Evolutionary conservation across 2,797 vertebrate genomes (phyloP).

Genomic region (Bothrops alternatus): DNA sequence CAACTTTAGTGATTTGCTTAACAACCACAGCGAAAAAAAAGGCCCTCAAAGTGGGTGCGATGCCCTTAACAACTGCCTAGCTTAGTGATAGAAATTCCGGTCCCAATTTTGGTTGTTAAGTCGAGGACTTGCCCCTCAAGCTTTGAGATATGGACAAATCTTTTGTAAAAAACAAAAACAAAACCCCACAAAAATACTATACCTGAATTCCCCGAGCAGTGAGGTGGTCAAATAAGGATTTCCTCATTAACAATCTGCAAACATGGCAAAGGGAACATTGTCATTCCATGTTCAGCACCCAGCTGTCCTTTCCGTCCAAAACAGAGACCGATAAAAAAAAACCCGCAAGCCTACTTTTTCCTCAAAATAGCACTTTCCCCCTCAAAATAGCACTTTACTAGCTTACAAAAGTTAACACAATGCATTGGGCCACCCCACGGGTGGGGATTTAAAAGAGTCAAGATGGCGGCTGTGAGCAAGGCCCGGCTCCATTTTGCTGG

Average conservation of each 20-base stretch:
- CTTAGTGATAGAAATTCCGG: no score
- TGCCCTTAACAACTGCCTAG: no score
- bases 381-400: not conserved
- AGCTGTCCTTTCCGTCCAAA: not conserved
- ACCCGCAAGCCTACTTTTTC: accelerated
- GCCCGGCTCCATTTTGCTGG: not conserved
- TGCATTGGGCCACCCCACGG: no score
- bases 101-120: not conserved
- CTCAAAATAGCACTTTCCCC: not conserved
- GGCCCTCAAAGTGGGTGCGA: no score
- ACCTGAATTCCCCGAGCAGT: conserved; percentile 96
- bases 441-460: not conserved
- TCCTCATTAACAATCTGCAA: conserved; percentile 90
- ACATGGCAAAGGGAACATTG: conserved; percentile 24
- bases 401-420: not conserved
- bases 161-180: not conserved
- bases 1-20: no score
- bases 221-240: conserved; percentile 90
- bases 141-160: not conserved
- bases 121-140: not conserved
- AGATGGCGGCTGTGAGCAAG: not conserved
- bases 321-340: not conserved
- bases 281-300: not conserved
- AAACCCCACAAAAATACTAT: conserved; percentile 48
- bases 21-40: no score